Evolutionary conservation across 2,888 invertebrate genomes (phyloP).

Genomic region (Marasmarcha lunaedactyla): DNA sequence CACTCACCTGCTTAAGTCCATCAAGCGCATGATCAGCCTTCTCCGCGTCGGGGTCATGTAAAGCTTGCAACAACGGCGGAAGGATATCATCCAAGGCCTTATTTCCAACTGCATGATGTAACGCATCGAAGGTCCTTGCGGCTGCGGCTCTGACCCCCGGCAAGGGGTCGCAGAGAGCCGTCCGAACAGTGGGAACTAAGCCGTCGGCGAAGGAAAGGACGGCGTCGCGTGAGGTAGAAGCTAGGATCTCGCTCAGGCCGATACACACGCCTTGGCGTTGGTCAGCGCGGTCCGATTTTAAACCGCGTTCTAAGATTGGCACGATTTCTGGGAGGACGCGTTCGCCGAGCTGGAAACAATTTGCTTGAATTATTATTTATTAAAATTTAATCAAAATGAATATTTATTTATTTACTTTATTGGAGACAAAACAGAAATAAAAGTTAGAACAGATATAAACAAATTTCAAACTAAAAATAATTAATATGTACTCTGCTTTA

Average conservation of each 20-base stretch:
- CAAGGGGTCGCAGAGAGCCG: conserved; percentile 92
- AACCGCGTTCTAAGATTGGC: conserved; percentile 94
- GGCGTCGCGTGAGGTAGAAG: conserved; percentile 94
- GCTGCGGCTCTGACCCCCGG: conserved; percentile 95
- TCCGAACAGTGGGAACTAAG: conserved; percentile 87
- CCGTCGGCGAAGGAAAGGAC: conserved; percentile 77
- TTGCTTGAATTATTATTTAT: too few relatives aligned
- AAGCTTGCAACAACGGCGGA: conserved; percentile 84
- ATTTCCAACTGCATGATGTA: conserved; percentile 93
- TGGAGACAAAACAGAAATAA: too few relatives aligned
- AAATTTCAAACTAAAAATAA: too few relatives aligned
- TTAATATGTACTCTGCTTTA: too few relatives aligned
- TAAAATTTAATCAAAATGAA: too few relatives aligned
- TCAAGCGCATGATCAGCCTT: conserved; percentile 93
- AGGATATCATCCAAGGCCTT: conserved; percentile 97
- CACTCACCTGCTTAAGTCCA: conserved; percentile 91
- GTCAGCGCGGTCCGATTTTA: conserved; percentile 91
- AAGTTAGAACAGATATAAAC: too few relatives aligned
- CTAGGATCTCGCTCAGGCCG: conserved; percentile 97
- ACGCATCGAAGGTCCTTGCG: conserved; percentile 95
- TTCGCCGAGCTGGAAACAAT: conserved; percentile 82
- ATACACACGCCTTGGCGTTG: conserved; percentile 99
- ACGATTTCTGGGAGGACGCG: conserved; percentile 97
- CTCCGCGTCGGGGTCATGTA: conserved; percentile 81
- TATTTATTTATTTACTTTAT: too few relatives aligned